These are phyloP conservation scores for Lophotriccus pileatus DNA, from an alignment of 2,797 vertebrate genomes.

Conservation along the genomic window DNA sequence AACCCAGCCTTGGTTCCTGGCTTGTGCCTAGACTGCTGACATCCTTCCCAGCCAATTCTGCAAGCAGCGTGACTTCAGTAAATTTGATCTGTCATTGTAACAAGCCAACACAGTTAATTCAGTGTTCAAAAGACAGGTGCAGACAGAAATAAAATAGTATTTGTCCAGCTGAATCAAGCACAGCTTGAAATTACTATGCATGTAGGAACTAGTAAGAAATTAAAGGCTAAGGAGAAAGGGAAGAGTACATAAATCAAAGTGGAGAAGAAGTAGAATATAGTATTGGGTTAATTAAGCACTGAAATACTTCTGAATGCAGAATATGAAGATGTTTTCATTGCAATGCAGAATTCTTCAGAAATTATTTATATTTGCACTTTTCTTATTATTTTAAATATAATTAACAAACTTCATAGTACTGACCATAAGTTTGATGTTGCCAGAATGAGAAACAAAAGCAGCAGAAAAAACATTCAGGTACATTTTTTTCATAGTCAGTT, in stretches of 20 bases:
- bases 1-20: not conserved
- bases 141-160: slow-evolving; percentile 62
- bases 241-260: not conserved
- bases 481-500: not conserved
- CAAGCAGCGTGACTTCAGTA: slow-evolving; percentile 1
- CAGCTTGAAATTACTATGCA: not conserved
- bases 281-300: not conserved
- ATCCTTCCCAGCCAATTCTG: not conserved
- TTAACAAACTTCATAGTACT: not conserved
- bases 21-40: not conserved
- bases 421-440: not conserved
- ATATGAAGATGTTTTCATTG: not conserved
- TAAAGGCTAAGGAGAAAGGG: not conserved
- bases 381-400: not conserved
- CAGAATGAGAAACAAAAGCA: not conserved
- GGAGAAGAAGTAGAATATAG: not conserved
- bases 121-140: slow-evolving; percentile 50
- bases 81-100: slow-evolving; percentile 37
- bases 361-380: not conserved
- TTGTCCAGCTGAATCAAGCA: slow-evolving; percentile 8
- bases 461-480: not conserved
- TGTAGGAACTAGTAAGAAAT: not conserved
- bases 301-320: not conserved
- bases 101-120: slow-evolving; percentile 38
- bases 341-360: not conserved